Conservation (phyloP, 2,797 vertebrate species). For the Vipera ursinii region DNA sequence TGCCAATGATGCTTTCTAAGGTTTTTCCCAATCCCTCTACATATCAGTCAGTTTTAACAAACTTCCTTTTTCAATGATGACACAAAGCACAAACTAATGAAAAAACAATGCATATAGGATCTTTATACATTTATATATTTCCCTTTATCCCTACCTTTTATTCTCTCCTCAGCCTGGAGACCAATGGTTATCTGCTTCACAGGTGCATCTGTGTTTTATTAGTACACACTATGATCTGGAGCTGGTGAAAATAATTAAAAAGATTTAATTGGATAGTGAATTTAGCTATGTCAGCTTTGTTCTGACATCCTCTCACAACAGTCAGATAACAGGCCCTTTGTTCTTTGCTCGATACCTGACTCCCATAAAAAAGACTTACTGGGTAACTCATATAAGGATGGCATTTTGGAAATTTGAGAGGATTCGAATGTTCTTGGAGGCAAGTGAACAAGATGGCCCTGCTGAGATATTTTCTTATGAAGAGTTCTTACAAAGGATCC, state of each 20-base stretch:
- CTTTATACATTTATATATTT: not conserved
- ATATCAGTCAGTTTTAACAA: not conserved
- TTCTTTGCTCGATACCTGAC: slow-evolving; percentile 10
- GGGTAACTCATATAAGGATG: not conserved
- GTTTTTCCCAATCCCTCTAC: not conserved
- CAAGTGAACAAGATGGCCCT: not conserved
- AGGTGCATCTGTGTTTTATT: not conserved
- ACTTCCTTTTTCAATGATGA: not conserved
- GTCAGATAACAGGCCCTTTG: slow-evolving; percentile 1
- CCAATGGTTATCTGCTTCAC: not conserved
- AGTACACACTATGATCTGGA: slow-evolving; percentile 19
- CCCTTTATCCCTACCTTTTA: not conserved
- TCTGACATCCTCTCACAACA: not conserved
- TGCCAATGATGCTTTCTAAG: not conserved
- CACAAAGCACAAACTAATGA: not conserved
- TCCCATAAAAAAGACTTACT: not conserved
- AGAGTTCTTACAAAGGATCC: too few species aligned
- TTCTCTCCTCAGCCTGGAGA: not conserved
- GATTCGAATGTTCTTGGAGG: not conserved
- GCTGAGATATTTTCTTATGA: not conserved
- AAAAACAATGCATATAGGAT: not conserved
- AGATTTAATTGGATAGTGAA: not conserved
- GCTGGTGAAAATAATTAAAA: slow-evolving; percentile 8
- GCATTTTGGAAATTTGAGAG: slow-evolving; percentile 4
- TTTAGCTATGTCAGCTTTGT: slow-evolving; percentile 9